Conservation (phyloP, 2,797 vertebrate species). For the Tauraco hartlaubi region DNA sequence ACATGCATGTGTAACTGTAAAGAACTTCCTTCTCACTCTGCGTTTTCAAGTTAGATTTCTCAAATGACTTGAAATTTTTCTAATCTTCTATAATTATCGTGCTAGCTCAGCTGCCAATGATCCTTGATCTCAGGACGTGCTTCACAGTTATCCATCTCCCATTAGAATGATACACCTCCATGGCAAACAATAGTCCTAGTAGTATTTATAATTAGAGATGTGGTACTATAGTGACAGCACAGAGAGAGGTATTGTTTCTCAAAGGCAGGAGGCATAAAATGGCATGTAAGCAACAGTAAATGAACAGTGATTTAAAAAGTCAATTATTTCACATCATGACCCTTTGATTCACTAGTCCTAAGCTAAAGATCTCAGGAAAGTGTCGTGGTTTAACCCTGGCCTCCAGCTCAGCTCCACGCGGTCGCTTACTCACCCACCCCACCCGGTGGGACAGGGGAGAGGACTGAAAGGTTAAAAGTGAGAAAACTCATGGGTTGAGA, state of each 20-base stretch:
- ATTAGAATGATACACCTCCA: neutral
- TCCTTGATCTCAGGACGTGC: neutral
- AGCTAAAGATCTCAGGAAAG: neutral
- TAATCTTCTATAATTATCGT: neutral
- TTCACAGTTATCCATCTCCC: neutral
- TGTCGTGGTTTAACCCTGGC: neutral
- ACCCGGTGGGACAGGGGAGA: neutral
- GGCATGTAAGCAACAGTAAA: neutral
- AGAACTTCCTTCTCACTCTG: neutral
- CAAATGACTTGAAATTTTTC: neutral
- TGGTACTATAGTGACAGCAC: neutral
- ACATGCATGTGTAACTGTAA: neutral
- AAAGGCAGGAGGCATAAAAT: neutral
- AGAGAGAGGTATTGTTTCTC: neutral
- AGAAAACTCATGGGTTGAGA: neutral
- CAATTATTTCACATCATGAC: neutral
- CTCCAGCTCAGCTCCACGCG: neutral
- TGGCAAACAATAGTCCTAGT: neutral
- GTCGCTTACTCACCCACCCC: accelerated
- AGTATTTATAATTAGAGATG: neutral
- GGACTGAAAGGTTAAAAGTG: neutral
- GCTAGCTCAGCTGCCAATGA: neutral
- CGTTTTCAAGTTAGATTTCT: neutral
- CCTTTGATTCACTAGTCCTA: neutral
- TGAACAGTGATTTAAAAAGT: neutral